These are phyloP conservation scores for Electrona antarctica DNA, from an alignment of 2,113 vertebrate species.

Conservation along the genomic window DNA sequence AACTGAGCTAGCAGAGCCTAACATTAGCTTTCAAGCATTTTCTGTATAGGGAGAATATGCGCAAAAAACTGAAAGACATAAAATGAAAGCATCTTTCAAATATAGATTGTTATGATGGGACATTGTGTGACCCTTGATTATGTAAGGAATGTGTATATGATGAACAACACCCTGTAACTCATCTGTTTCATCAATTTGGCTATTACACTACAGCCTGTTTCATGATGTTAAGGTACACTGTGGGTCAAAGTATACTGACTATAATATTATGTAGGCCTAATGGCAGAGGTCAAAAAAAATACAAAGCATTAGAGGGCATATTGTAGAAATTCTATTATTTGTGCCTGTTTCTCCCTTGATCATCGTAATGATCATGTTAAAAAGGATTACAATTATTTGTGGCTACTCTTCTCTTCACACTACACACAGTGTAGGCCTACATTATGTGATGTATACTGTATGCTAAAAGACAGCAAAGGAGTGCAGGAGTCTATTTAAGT, in stretches of 20 bases:
- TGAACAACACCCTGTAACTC: no score
- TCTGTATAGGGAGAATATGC: neutral
- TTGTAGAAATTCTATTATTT: no score
- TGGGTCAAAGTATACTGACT: neutral
- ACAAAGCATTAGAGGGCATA: no score
- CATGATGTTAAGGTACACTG: no score
- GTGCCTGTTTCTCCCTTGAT: no score
- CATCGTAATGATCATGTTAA: no score
- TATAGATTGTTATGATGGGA: neutral
- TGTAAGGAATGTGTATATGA: no score
- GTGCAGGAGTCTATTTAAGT: conserved; percentile 10
- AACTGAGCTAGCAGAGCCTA: conserved; percentile 1
- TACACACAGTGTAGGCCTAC: conserved; percentile 10
- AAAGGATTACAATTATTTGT: no score
- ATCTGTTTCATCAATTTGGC: no score
- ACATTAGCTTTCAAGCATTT: neutral
- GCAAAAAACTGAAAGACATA: conserved; percentile 14
- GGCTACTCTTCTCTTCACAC: neutral
- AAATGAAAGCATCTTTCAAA: conserved; percentile 16
- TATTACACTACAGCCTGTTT: no score
- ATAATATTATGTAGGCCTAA: neutral
- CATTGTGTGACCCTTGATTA: no score
- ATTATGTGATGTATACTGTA: conserved; percentile 4
- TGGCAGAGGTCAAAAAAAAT: no score
- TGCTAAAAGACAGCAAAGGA: neutral